Percentiles rank a stretch among this genome's conserved stretches.
Evolutionary conservation across 2,113 vertebrate genomes (phyloP).

Genomic region (Phylloscopus trochilus): DNA sequence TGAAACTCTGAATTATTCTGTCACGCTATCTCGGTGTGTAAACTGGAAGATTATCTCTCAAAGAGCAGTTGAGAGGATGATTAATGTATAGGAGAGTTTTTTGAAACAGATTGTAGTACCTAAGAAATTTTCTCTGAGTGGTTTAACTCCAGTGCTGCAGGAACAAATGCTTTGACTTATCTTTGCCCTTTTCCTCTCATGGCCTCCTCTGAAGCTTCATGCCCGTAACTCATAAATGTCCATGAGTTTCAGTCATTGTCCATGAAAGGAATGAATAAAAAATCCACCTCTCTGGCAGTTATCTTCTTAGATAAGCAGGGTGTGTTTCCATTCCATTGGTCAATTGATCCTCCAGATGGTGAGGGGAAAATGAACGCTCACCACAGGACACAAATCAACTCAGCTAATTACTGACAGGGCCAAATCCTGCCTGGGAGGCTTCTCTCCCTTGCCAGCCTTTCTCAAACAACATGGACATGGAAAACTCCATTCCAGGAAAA

Average conservation of each 20-base stretch:
- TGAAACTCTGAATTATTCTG: neutral
- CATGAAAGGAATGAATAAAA: neutral
- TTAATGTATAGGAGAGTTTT: neutral
- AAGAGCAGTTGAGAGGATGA: neutral
- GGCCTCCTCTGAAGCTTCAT: neutral
- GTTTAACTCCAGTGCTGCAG: neutral
- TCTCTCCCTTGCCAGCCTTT: neutral
- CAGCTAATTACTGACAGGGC: neutral
- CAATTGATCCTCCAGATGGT: slow-evolving; percentile 27
- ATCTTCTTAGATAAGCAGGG: neutral
- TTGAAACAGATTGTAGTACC: neutral
- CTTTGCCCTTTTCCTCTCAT: neutral
- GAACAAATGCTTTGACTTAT: neutral
- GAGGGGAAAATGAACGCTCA: neutral
- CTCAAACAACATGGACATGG: neutral
- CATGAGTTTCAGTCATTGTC: neutral
- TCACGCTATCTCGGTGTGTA: neutral
- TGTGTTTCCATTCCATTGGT: slow-evolving; percentile 4
- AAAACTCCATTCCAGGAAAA: neutral
- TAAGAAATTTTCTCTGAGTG: neutral
- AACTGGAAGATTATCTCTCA: neutral
- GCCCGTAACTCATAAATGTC: neutral
- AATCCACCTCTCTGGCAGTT: neutral
- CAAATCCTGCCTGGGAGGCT: neutral
- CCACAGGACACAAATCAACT: neutral